These are phyloP conservation scores for Asbolus verrucosus DNA, from an alignment of 1,140 invertebrate species.

Conservation along the genomic window DNA sequence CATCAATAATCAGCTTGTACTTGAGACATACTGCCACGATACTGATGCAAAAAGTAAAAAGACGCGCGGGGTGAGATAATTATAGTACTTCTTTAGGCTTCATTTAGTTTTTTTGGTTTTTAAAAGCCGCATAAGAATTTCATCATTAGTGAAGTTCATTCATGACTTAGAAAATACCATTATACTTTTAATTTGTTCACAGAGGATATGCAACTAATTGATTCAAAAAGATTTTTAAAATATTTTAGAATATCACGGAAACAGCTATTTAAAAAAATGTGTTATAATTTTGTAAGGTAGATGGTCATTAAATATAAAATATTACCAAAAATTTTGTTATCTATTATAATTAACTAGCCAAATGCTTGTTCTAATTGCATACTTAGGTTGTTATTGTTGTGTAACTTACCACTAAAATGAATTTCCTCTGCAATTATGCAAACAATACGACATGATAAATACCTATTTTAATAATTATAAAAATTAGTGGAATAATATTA, in stretches of 20 bases:
- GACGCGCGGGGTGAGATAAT: constrained; percentile 30
- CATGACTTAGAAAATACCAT: constrained; percentile 3
- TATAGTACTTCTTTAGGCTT: constrained; percentile 22
- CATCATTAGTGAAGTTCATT: too few species aligned
- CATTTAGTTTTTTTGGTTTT: constrained; percentile 27
- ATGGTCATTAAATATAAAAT: constrained; percentile 31
- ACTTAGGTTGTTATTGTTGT: constrained; percentile 18
- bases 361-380: constrained; percentile 30
- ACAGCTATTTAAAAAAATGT: neutral
- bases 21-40: constrained; percentile 5
- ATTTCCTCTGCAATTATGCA: constrained; percentile 15
- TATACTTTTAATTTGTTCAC: constrained; percentile 6
- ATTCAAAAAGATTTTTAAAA: too few species aligned
- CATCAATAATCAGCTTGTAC: constrained; percentile 34
- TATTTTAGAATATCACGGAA: neutral
- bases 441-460: constrained; percentile 38
- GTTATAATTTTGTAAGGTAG: too few species aligned
- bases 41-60: constrained; percentile 9
- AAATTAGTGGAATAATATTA: constrained; percentile 24
- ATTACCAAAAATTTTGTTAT: constrained; percentile 23
- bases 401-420: constrained; percentile 36
- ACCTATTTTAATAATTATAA: constrained; percentile 23
- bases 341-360: constrained; percentile 28
- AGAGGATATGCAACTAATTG: neutral
- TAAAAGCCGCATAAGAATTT: neutral